Conservation (phyloP, 2,888 invertebrate genomes). For the Odontocolon sp. region DNA sequence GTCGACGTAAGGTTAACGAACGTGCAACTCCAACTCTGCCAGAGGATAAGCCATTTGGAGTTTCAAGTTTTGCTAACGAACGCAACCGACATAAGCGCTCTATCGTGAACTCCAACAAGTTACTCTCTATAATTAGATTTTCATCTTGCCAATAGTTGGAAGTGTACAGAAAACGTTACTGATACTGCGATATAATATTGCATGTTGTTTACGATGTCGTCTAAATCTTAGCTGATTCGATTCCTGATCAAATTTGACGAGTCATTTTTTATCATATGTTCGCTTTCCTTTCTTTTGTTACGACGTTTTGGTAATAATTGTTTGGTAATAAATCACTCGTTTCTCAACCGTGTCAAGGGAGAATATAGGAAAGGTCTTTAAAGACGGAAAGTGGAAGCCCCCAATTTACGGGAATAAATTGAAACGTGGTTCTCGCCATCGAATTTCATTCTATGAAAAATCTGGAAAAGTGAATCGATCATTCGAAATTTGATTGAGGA, state of each 20-base stretch:
- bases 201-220: too few relatives aligned
- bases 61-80: constrained; percentile 20
- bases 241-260: too few relatives aligned
- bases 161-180: background rate
- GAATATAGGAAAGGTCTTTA: too few relatives aligned
- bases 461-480: background rate
- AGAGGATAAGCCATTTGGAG: background rate
- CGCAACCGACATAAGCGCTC: constrained; percentile 3
- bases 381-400: background rate
- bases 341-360: too few relatives aligned
- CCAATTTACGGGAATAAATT: background rate
- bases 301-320: too few relatives aligned
- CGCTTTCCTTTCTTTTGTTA: too few relatives aligned
- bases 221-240: too few relatives aligned
- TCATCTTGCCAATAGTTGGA: constrained; percentile 15
- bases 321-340: too few relatives aligned
- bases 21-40: too few relatives aligned
- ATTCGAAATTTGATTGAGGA: background rate
- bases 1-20: constrained; percentile 8
- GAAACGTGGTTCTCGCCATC: background rate
- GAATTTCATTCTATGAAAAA: background rate
- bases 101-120: constrained; percentile 36
- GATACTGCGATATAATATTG: too few relatives aligned
- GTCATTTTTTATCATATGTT: too few relatives aligned
- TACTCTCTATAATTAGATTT: constrained; percentile 49